Conservation (phyloP, 2,888 invertebrate species). For the Bembecia ichneumoniformis region DNA sequence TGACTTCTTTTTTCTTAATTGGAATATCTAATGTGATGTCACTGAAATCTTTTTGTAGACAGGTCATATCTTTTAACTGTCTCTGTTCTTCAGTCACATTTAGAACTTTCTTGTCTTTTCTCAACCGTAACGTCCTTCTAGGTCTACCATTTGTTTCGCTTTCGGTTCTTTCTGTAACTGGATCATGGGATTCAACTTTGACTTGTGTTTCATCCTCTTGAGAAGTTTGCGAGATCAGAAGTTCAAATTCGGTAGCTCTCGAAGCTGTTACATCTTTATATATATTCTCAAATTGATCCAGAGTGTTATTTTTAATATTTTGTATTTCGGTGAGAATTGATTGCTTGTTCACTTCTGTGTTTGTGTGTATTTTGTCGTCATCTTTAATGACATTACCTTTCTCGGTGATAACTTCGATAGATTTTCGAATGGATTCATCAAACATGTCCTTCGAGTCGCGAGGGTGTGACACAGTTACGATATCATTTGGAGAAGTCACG, state of each 20-base stretch:
- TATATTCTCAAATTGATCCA: conserved; percentile 52
- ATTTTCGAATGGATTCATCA: no score
- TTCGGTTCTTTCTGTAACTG: not conserved
- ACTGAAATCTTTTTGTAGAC: conserved; percentile 49
- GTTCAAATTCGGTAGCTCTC: conserved; percentile 51
- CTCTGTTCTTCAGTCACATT: conserved; percentile 23
- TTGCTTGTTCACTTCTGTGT: conserved; percentile 4
- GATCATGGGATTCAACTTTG: not conserved
- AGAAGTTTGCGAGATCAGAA: conserved; percentile 26
- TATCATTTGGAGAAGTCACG: conserved; percentile 7
- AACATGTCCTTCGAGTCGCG: no score
- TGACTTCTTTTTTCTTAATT: conserved; percentile 26
- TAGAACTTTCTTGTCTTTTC: conserved; percentile 20
- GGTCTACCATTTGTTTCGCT: conserved; percentile 17
- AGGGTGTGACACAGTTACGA: no score
- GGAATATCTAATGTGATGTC: conserved; percentile 52
- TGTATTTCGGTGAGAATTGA: conserved; percentile 5
- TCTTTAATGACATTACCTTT: no score
- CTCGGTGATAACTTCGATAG: no score
- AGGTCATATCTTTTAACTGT: conserved; percentile 49
- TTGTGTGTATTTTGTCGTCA: conserved; percentile 6
- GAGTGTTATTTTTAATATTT: conserved; percentile 29
- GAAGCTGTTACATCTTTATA: conserved; percentile 45
- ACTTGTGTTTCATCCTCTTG: conserved; percentile 6
- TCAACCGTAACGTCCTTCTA: conserved; percentile 38